These are phyloP conservation scores for Typhlichthys subterraneus DNA, from an alignment of 2,797 vertebrate species.

Conservation along the genomic window DNA sequence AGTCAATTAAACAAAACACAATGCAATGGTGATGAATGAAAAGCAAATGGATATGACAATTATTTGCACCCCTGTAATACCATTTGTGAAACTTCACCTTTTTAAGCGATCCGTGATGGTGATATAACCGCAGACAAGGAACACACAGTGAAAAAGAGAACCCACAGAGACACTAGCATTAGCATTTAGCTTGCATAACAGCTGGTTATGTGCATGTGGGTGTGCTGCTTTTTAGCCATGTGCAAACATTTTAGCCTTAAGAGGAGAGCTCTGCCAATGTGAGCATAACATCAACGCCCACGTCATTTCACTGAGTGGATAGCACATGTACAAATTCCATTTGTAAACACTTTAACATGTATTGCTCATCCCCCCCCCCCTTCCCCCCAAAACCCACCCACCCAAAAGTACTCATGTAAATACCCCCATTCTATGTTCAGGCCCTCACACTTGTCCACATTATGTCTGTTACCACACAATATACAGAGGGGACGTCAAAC, in stretches of 20 bases:
- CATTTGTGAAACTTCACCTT: conserved; percentile 60
- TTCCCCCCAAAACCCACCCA: no score
- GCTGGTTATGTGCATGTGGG: conserved; percentile 69
- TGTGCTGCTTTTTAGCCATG: conserved; percentile 78
- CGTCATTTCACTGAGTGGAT: conserved; percentile 26
- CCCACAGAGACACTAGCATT: conserved; percentile 50
- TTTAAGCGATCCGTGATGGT: conserved; percentile 44
- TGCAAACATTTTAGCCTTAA: conserved; percentile 82
- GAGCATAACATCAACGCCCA: conserved; percentile 71
- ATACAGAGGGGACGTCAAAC: conserved; percentile 12
- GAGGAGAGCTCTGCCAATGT: conserved; percentile 73
- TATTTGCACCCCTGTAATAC: conserved; percentile 65
- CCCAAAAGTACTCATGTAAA: background rate
- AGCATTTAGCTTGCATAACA: conserved; percentile 74
- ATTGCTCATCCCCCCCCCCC: background rate
- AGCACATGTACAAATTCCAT: background rate
- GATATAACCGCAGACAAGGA: conserved; percentile 30
- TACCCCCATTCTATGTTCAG: no score
- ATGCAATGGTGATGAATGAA: conserved; percentile 64
- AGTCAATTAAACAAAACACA: conserved; percentile 77
- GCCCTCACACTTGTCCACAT: background rate
- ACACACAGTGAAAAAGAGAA: conserved; percentile 33
- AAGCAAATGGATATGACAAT: conserved; percentile 68
- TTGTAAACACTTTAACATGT: conserved; percentile 16
- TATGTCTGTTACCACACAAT: conserved; percentile 14